Base-by-base conservation (phyloP, 2,113 vertebrate genomes). In the Benitochromis conjunctus region DNA sequence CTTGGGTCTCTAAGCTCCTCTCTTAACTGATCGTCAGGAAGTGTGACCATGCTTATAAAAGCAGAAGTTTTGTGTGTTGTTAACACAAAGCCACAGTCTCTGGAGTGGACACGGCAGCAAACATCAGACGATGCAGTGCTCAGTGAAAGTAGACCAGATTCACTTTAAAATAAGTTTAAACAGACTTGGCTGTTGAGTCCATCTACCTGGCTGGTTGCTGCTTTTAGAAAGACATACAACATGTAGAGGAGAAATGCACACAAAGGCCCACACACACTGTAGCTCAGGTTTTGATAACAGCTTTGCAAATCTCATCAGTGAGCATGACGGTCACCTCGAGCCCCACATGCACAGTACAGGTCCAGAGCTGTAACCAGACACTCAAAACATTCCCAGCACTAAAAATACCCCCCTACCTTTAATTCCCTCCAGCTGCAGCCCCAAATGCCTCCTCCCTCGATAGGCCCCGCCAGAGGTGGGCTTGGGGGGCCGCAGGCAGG, bases 391-490 rank as follows among this genome's bases (percentile, higher is more conserved):
- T 94, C 85, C 86, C 81, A 85, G 54, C 80, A 81, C 91, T 95
- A 94, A 92, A 95, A 95, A 95, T 95, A 94, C 83, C 80, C 36
- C 88, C 78, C 83, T 64, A 82, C 85, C 69, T 85, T 88, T 96
- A 94, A 95, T 94, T 85, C 83, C 85, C 89, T 92, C 92, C 95
- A 95, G 94, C 93, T 95, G 94, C 80, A 82, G 84, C 51, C 57
- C 51, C 21, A 62, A 80, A 77, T 86, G 83, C 80, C 55, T 48
- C 53, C 79, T 77, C 86, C 46, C 87, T 77, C 16, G 2, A 80
- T 86, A 34, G 84, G 81, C 81, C 89, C 84, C 81, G 82, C 36
- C 88, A 89, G 91, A 91, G 89, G 87, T 91, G 91, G 86, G 84
- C 62, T 83, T 19, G 19, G 76, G 83, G 84, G 85, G 58, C 19